Evolutionary conservation across 1,140 invertebrate genomes (phyloP).

Genomic region (Camponotus floridanus): DNA sequence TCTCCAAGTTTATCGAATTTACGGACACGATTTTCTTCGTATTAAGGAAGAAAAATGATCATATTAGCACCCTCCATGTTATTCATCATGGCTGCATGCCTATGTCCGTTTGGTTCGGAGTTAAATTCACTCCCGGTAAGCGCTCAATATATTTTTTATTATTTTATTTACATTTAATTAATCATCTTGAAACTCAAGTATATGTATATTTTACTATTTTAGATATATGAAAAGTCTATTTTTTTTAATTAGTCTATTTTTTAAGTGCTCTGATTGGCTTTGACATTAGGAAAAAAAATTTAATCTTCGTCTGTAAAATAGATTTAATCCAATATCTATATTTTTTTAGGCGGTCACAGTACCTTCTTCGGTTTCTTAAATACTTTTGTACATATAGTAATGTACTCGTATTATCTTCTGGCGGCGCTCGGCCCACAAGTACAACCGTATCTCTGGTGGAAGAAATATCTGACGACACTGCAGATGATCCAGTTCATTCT

Average conservation of each 20-base stretch:
- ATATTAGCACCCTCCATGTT: slow-evolving; percentile 95
- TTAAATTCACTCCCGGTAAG: slow-evolving; percentile 95
- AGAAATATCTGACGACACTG: slow-evolving; percentile 95
- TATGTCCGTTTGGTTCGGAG: slow-evolving; percentile 96
- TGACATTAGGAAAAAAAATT: neutral
- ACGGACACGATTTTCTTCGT: slow-evolving; percentile 96
- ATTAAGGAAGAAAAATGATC: slow-evolving; percentile 93
- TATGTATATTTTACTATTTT: neutral
- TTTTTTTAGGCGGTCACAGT: slow-evolving; percentile 90
- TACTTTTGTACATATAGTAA: slow-evolving; percentile 95
- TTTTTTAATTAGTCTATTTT: no score
- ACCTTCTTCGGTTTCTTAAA: slow-evolving; percentile 95
- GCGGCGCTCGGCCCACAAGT: slow-evolving; percentile 94
- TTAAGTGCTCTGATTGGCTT: no score
- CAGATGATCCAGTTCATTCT: slow-evolving; percentile 95
- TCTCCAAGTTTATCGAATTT: slow-evolving; percentile 95
- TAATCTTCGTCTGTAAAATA: neutral
- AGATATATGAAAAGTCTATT: neutral
- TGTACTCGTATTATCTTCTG: slow-evolving; percentile 97
- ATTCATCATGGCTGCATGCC: slow-evolving; percentile 98
- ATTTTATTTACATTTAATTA: neutral
- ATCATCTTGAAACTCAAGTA: slow-evolving; percentile 39
- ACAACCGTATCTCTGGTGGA: slow-evolving; percentile 97
- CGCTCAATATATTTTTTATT: neutral
- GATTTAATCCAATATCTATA: no score